Conservation (phyloP, 2,888 invertebrate genomes). For the Luffia ferchaultella region DNA sequence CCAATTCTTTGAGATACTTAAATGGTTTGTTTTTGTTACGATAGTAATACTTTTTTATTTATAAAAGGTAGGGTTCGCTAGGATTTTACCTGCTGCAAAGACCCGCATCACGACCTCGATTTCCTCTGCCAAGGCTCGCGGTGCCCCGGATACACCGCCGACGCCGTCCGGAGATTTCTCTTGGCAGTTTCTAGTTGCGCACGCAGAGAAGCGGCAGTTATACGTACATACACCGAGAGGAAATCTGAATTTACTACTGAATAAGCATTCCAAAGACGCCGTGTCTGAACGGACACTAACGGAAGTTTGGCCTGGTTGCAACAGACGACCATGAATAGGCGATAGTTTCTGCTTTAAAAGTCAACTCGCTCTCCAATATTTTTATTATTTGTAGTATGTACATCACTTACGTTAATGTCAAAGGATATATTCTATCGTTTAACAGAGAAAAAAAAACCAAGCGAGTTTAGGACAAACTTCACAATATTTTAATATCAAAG, state of each 20-base stretch:
- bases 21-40: too few species aligned
- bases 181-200: conserved; percentile 41
- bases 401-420: too few species aligned
- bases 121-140: conserved; percentile 40
- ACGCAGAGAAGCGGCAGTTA: conserved; percentile 19
- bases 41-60: too few species aligned
- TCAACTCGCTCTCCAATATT: not conserved
- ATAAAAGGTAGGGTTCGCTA: too few species aligned
- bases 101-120: conserved; percentile 27
- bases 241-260: not conserved
- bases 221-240: not conserved
- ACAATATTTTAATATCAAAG: conserved; percentile 32
- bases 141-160: conserved; percentile 40
- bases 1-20: not conserved
- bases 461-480: too few species aligned
- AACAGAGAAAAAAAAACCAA: too few species aligned
- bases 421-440: too few species aligned
- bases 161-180: conserved; percentile 41
- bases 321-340: not conserved
- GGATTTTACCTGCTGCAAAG: too few species aligned
- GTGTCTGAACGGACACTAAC: conserved; percentile 15
- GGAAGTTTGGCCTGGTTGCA: conserved; percentile 20
- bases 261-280: not conserved
- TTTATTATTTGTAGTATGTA: too few species aligned
- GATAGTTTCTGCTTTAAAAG: not conserved